Evolutionary conservation across 2,113 vertebrate species (phyloP).

Genomic region (Willisornis vidua): DNA sequence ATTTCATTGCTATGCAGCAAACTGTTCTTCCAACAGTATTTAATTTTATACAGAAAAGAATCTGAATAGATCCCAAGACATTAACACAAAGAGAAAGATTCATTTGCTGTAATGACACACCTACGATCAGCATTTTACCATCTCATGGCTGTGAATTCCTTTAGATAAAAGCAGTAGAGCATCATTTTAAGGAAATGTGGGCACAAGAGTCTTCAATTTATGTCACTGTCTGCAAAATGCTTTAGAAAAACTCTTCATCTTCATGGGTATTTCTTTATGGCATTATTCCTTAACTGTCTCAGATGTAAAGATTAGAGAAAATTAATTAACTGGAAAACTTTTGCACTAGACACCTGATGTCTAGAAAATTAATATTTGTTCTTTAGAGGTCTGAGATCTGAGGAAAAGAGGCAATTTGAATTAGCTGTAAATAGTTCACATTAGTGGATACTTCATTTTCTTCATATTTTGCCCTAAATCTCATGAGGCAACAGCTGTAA

Average conservation of each 20-base stretch:
- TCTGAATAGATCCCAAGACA: neutral
- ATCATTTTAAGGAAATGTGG: neutral
- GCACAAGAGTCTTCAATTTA: neutral
- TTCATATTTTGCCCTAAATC: slow-evolving; percentile 43
- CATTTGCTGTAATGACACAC: neutral
- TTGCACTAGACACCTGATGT: neutral
- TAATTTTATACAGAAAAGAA: neutral
- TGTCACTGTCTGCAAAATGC: neutral
- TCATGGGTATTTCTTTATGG: neutral
- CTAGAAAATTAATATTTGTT: slow-evolving; percentile 22
- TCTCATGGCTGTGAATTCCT: neutral
- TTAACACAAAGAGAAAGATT: neutral
- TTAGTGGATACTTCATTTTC: slow-evolving; percentile 42
- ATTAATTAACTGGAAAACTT: slow-evolving; percentile 49
- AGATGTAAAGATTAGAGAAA: neutral
- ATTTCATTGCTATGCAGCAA: neutral
- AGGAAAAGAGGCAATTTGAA: slow-evolving; percentile 37
- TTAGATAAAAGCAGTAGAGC: neutral
- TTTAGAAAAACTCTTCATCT: neutral
- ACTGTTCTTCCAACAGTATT: neutral
- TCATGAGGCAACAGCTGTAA: slow-evolving; percentile 23
- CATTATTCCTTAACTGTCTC: slow-evolving; percentile 21
- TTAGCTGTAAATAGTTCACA: slow-evolving; percentile 21
- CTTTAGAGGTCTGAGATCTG: neutral
- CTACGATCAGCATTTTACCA: neutral